Evolutionary conservation across 1,140 invertebrate species (phyloP).

Genomic region (Lamellibrachia luymesi): DNA sequence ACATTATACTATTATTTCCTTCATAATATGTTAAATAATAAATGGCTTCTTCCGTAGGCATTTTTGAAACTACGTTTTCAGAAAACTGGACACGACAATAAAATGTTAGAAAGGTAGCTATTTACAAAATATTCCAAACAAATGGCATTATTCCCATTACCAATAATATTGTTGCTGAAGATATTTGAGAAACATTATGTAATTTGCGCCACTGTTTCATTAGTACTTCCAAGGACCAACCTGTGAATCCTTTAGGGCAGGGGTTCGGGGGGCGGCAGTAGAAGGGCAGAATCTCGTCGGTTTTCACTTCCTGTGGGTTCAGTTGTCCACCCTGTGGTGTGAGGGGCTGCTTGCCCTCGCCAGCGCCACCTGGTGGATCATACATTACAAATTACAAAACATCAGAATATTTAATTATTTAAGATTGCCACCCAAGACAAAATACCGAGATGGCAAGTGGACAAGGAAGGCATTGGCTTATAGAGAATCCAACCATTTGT

Average conservation of each 20-base stretch:
- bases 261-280: slow-evolving; percentile 99
- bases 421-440: background rate
- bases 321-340: slow-evolving; percentile 64
- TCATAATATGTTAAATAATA: too few species aligned
- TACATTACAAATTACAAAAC: background rate
- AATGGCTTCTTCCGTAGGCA: too few species aligned
- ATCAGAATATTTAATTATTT: background rate
- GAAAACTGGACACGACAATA: background rate
- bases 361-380: slow-evolving; percentile 66
- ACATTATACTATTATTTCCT: too few species aligned
- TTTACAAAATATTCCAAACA: background rate
- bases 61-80: background rate
- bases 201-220: background rate
- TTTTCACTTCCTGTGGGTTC: slow-evolving; percentile 73
- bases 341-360: slow-evolving; percentile 72
- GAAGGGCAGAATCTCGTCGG: slow-evolving; percentile 87
- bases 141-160: background rate
- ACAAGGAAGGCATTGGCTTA: too few species aligned
- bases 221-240: slow-evolving; percentile 43
- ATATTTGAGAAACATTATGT: too few species aligned
- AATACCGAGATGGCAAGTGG: too few species aligned
- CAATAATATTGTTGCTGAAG: background rate
- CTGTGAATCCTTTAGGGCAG: slow-evolving; percentile 73
- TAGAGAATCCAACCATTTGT: too few species aligned
- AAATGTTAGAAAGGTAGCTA: background rate